These are phyloP conservation scores for Drosophila borealis DNA, from an alignment of 2,888 invertebrate species.

Conservation along the genomic window DNA sequence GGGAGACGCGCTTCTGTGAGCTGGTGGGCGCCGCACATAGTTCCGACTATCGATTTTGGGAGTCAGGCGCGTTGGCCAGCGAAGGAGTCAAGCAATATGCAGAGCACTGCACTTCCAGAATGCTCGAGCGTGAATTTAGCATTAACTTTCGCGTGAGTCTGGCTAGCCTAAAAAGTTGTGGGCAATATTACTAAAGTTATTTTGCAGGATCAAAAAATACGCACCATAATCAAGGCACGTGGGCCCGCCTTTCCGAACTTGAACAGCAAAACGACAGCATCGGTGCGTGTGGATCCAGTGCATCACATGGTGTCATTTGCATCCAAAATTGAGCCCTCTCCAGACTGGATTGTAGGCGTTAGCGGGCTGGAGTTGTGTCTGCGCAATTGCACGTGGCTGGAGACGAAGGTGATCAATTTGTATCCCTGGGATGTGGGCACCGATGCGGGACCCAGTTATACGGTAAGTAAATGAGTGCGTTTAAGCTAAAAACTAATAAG, in stretches of 20 bases:
- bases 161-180: background rate
- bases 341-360: conserved; percentile 98
- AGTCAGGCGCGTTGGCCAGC: conserved; percentile 93
- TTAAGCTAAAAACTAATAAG: background rate
- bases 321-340: conserved; percentile 97
- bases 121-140: conserved; percentile 96
- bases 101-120: conserved; percentile 95
- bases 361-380: conserved; percentile 95
- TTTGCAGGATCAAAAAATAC: conserved; percentile 90
- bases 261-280: conserved; percentile 92
- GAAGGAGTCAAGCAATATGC: conserved; percentile 96
- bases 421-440: conserved; percentile 99
- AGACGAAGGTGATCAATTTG: conserved; percentile 91
- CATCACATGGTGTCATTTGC: conserved; percentile 97
- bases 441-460: conserved; percentile 95
- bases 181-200: background rate
- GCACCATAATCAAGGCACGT: conserved; percentile 97
- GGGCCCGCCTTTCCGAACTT: conserved; percentile 95
- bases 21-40: conserved; percentile 97
- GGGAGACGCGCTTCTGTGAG: conserved; percentile 97
- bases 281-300: conserved; percentile 94
- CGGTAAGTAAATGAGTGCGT: conserved; percentile 79
- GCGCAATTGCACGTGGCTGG: conserved; percentile 95
- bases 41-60: conserved; percentile 95
- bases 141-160: conserved; percentile 86